These are phyloP conservation scores for Actinostola sp. DNA, from an alignment of 92 coral and sea anemone species.

Conservation along the genomic window DNA sequence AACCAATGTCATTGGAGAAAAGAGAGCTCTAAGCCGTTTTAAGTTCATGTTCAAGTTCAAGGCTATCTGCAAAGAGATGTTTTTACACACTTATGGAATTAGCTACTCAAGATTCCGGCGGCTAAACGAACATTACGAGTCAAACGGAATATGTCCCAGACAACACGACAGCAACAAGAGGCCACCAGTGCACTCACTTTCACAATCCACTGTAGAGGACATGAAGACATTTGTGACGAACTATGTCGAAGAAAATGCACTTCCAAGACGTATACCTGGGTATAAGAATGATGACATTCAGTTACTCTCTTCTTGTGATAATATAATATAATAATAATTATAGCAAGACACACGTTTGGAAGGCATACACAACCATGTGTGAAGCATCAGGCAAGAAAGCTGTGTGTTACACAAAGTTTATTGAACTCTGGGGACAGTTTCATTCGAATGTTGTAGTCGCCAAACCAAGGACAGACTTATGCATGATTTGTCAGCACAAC, in stretches of 20 bases:
- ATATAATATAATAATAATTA: too few species aligned
- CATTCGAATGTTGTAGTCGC: conserved; percentile 53
- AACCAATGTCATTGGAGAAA: not conserved
- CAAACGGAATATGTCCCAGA: not conserved
- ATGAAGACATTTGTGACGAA: not conserved
- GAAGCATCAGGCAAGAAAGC: conserved; percentile 40
- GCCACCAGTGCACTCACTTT: not conserved
- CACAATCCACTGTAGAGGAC: not conserved
- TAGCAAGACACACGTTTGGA: too few species aligned
- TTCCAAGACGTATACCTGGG: not conserved
- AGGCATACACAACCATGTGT: conserved; percentile 42
- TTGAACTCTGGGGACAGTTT: conserved; percentile 48
- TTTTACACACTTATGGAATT: not conserved
- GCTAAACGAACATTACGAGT: not conserved
- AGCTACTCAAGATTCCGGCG: not conserved
- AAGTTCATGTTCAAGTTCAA: not conserved
- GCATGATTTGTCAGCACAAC: conserved; percentile 60
- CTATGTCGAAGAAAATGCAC: not conserved
- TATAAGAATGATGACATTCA: not conserved
- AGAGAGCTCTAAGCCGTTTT: not conserved
- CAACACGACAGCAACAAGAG: not conserved
- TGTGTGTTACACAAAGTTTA: conserved; percentile 47
- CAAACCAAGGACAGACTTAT: conserved; percentile 69
- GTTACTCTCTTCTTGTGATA: not conserved
- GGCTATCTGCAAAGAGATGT: not conserved